Evolutionary conservation across 2,888 invertebrate species (phyloP).

Genomic region (Drosophila paranaensis): DNA sequence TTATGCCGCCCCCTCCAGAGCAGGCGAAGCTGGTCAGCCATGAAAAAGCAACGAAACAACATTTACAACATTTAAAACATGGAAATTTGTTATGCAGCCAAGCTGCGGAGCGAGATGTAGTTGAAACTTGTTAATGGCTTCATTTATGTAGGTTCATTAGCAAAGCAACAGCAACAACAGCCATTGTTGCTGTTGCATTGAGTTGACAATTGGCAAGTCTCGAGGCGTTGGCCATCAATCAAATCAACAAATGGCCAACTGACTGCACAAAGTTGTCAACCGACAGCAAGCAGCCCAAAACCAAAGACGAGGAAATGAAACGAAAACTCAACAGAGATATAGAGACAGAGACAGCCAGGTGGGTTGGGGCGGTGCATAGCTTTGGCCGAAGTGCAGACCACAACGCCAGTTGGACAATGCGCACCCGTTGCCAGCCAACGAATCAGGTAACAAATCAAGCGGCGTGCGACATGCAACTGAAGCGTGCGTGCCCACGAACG

Average conservation of each 20-base stretch:
- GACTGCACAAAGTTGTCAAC: constrained; percentile 55
- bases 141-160: constrained; percentile 69
- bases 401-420: constrained; percentile 46
- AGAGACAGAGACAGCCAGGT: neutral
- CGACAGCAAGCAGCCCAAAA: constrained; percentile 24
- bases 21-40: constrained; percentile 18
- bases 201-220: constrained; percentile 42
- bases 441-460: constrained; percentile 79
- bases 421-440: constrained; percentile 56
- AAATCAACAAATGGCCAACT: constrained; percentile 71
- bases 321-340: constrained; percentile 63
- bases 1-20: constrained; percentile 11
- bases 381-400: constrained; percentile 32
- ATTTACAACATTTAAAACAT: constrained; percentile 41
- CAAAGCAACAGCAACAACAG: constrained; percentile 12
- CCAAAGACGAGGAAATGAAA: constrained; percentile 66
- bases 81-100: constrained; percentile 29
- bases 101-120: constrained; percentile 9
- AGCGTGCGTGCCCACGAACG: constrained; percentile 65
- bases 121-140: constrained; percentile 64
- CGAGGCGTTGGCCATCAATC: constrained; percentile 68
- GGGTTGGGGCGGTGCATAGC: neutral
- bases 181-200: constrained; percentile 20
- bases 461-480: constrained; percentile 78
- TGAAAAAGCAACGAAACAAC: constrained; percentile 25